These are phyloP conservation scores for Solen grandis DNA, from an alignment of 1,140 invertebrate genomes.

Conservation along the genomic window DNA sequence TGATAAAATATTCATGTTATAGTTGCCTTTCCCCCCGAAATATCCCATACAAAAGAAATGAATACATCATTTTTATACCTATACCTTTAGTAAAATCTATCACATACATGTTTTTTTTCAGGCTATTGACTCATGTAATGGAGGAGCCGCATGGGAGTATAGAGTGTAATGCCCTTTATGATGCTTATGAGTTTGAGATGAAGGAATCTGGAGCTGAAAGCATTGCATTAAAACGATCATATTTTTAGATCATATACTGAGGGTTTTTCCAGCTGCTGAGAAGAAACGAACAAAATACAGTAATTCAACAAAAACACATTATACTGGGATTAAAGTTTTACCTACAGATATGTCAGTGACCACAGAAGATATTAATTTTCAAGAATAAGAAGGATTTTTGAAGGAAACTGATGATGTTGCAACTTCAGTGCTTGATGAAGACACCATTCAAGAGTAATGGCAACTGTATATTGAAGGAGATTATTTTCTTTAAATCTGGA, in stretches of 20 bases:
- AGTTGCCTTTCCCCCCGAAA: too few species aligned
- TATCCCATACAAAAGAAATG: too few species aligned
- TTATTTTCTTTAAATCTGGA: neutral
- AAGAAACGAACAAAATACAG: neutral
- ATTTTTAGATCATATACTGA: neutral
- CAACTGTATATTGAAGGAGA: conserved; percentile 11
- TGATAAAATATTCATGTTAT: too few species aligned
- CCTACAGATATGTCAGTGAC: neutral
- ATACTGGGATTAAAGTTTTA: neutral
- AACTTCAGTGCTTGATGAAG: neutral
- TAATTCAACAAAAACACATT: neutral
- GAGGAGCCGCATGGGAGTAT: neutral
- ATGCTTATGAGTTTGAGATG: conserved; percentile 3
- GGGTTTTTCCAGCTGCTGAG: neutral
- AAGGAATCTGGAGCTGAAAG: neutral
- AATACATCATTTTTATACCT: too few species aligned
- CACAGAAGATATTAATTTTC: neutral
- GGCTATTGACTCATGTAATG: neutral
- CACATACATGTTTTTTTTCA: too few species aligned
- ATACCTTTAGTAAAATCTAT: too few species aligned
- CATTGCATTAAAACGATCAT: neutral
- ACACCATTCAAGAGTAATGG: neutral
- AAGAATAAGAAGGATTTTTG: neutral
- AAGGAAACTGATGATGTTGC: neutral
- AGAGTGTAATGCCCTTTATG: neutral